A percentile compares a stretch with the other conserved stretches of the same genome.
phyloP scores from a whole-genome alignment of 2,113 vertebrate genomes.

The Urocynchramus pylzowi region DNA sequence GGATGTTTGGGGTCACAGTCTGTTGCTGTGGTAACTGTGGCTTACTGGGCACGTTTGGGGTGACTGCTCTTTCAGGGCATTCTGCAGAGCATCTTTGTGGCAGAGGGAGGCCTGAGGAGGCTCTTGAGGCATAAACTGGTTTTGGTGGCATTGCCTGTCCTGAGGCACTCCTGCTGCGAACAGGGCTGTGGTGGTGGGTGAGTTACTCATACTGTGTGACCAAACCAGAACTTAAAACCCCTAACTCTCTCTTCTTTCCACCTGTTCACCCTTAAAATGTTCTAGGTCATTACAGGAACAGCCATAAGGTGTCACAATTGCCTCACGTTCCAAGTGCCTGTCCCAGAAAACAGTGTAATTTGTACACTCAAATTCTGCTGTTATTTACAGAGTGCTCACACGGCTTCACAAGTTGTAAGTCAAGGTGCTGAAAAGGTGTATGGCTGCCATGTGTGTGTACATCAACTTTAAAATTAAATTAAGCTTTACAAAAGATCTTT shows the following conservation, averaged over 20 bases:
- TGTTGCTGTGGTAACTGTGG: neutral
- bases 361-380: neutral
- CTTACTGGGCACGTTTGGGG: neutral
- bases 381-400: neutral
- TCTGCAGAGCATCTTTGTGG: accelerated
- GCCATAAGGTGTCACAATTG: neutral
- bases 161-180: too few relatives aligned
- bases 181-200: accelerated
- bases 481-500: neutral
- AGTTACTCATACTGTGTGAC: neutral
- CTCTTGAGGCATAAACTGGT: accelerated
- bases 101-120: accelerated
- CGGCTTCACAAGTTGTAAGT: neutral
- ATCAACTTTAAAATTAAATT: neutral
- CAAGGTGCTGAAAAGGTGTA: neutral
- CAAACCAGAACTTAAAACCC: too few relatives aligned
- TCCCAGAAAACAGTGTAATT: neutral
- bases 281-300: neutral
- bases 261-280: accelerated
- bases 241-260: accelerated
- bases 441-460: accelerated
- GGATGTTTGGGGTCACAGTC: accelerated
- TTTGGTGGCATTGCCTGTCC: accelerated
- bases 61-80: neutral
- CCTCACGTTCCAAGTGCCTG: accelerated